phyloP scores from a whole-genome alignment of 2,888 invertebrate genomes.

The Tholera decimalis region DNA sequence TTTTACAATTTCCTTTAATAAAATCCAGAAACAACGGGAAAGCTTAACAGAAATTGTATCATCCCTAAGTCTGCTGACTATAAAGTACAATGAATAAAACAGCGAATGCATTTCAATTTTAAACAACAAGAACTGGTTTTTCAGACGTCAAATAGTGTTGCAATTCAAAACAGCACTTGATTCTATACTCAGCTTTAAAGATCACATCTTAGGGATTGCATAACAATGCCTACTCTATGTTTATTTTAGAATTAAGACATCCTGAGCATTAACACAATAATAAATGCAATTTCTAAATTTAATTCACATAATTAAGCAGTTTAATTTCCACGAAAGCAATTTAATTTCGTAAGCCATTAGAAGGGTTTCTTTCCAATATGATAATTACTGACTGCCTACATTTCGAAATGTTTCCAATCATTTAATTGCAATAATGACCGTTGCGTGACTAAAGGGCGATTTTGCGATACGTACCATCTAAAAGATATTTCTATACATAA shows the following conservation, averaged over 20 bases:
- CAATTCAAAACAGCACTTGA: constrained; percentile 47
- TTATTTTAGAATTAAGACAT: constrained; percentile 26
- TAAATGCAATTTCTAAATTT: constrained; percentile 24
- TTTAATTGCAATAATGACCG: constrained; percentile 74
- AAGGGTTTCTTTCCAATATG: constrained; percentile 48
- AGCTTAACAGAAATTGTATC: neutral
- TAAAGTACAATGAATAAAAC: constrained; percentile 38
- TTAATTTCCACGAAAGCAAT: constrained; percentile 33
- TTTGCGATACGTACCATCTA: constrained; percentile 42
- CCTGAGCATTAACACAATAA: constrained; percentile 13
- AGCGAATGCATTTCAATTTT: constrained; percentile 37
- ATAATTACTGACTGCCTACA: constrained; percentile 52
- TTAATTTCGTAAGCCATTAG: constrained; percentile 35
- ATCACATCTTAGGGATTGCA: constrained; percentile 45
- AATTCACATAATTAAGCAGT: constrained; percentile 45
- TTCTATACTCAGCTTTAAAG: constrained; percentile 34
- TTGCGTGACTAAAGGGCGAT: constrained; percentile 74
- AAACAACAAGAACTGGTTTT: constrained; percentile 38
- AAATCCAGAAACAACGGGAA: neutral
- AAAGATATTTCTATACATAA: neutral
- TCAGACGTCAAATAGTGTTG: constrained; percentile 39
- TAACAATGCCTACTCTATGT: constrained; percentile 23
- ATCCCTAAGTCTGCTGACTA: constrained; percentile 7
- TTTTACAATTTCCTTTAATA: neutral
- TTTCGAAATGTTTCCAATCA: constrained; percentile 68